A percentile compares a stretch with the other conserved stretches of the same genome.
phyloP scores from a whole-genome alignment of 2,888 invertebrate genomes.

The Pardosa pseudoannulata region DNA sequence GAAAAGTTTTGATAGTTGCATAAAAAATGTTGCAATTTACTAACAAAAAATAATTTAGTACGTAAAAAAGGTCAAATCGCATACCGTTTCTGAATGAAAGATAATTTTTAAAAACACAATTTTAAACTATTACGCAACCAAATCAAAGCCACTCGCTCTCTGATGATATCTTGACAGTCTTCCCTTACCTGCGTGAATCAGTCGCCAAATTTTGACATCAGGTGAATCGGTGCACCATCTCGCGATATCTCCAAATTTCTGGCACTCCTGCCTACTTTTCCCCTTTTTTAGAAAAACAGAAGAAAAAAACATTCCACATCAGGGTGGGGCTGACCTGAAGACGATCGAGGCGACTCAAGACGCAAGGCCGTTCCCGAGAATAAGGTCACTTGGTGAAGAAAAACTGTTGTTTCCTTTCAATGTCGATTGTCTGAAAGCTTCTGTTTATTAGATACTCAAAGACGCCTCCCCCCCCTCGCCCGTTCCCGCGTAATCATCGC shows the following conservation, averaged over 20 bases:
- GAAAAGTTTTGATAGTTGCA: too few species aligned
- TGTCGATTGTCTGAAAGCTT: neutral
- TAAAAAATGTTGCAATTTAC: too few species aligned
- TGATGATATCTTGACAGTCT: too few species aligned
- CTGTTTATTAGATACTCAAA: neutral
- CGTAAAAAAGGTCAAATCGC: too few species aligned
- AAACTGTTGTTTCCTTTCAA: neutral
- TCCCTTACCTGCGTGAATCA: too few species aligned
- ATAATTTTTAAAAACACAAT: too few species aligned
- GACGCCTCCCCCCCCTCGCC: neutral
- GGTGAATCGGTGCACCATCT: neutral
- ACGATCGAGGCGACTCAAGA: neutral
- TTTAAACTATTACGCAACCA: too few species aligned
- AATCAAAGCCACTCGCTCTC: too few species aligned
- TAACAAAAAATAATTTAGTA: too few species aligned
- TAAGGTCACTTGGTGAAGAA: neutral
- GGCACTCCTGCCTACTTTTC: neutral
- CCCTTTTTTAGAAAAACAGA: neutral
- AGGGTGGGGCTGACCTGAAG: conserved; percentile 2
- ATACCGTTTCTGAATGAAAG: too few species aligned
- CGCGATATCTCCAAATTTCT: neutral
- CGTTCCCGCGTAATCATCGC: neutral
- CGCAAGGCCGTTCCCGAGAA: neutral
- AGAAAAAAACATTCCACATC: neutral
- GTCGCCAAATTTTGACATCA: too few species aligned